phyloP scores from a whole-genome alignment of 2,888 invertebrate genomes.

The Anticlea derivata region DNA sequence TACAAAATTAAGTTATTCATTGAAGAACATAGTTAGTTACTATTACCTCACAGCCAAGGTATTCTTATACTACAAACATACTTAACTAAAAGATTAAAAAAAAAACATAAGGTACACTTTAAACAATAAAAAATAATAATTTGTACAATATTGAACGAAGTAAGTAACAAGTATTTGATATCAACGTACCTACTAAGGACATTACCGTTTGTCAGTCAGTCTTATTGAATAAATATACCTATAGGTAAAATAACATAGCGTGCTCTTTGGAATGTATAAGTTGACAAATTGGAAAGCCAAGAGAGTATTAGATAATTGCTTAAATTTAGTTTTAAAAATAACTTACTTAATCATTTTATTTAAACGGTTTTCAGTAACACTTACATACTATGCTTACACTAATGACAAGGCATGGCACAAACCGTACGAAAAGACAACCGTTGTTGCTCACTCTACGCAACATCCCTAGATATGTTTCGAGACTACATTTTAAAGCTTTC shows the following conservation, averaged over 20 bases:
- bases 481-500: constrained; percentile 64
- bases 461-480: constrained; percentile 61
- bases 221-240: constrained; percentile 59
- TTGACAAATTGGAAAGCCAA: constrained; percentile 44
- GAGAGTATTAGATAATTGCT: constrained; percentile 48
- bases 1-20: constrained; percentile 55
- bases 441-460: constrained; percentile 38
- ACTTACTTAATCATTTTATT: constrained; percentile 33
- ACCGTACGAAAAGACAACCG: constrained; percentile 42
- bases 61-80: constrained; percentile 39
- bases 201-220: constrained; percentile 62
- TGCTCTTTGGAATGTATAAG: constrained; percentile 56
- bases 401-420: constrained; percentile 58
- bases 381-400: constrained; percentile 23
- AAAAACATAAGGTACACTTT: constrained; percentile 35
- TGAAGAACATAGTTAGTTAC: constrained; percentile 50
- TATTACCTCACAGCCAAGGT: constrained; percentile 70
- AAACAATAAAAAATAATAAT: constrained; percentile 37
- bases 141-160: constrained; percentile 41
- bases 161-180: constrained; percentile 49
- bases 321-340: constrained; percentile 35
- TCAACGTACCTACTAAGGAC: constrained; percentile 47
- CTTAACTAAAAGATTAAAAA: constrained; percentile 25
- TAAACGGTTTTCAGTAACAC: constrained; percentile 40
- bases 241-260: constrained; percentile 44